Base-by-base conservation (phyloP, 1,140 invertebrate genomes). In the Sminthurides bifidus region DNA sequence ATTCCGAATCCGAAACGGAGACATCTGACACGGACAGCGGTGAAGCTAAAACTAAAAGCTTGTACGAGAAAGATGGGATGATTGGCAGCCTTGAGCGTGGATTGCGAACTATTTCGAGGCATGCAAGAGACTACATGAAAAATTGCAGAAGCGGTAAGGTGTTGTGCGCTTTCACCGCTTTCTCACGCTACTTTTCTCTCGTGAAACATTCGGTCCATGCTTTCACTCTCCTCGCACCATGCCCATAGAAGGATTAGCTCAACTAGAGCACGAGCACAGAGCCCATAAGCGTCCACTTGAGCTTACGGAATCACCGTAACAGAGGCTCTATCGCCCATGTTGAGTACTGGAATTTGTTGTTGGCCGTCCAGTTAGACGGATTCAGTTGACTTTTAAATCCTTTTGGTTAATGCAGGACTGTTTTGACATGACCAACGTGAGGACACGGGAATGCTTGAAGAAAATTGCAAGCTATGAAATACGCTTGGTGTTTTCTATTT, bases 81-180 rank as follows among this genome's bases (percentile, higher is more conserved):
- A 30, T 61, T 5, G 56, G 54, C 3, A 56, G 44, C 1, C 38
- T 61, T 23, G 14, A 56, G 27, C 30, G 45, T n/a, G 52, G 55
- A 17, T 17, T 61, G 29, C 41, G 43, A 2, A 54, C 49, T 4
- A 55, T 59, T 27, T 44, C 37, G 37, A 54, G n/a, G 5, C 53
- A 54, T 27, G 48, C 58, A 0, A 59, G 37, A 44, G 35, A 33
- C 19, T 38, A 30, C 35, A 26, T 59, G 45, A 33, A 31, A 14
- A 46, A 33, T 8, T 59, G 58, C 49, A 35, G 6, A 31, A 55
- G 52, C 27, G 58, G 58, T 59, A 44, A 33, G 19, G 3, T 26
- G 19, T 5, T 27, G 15, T 26, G 23, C 24, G 33, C n/a, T n/a
- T 35, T 35, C 33, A 10, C 8, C 8, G 8, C 8, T 35, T 35